Conservation (phyloP, 2,113 vertebrate species). For the Cephalopterus ornatus region DNA sequence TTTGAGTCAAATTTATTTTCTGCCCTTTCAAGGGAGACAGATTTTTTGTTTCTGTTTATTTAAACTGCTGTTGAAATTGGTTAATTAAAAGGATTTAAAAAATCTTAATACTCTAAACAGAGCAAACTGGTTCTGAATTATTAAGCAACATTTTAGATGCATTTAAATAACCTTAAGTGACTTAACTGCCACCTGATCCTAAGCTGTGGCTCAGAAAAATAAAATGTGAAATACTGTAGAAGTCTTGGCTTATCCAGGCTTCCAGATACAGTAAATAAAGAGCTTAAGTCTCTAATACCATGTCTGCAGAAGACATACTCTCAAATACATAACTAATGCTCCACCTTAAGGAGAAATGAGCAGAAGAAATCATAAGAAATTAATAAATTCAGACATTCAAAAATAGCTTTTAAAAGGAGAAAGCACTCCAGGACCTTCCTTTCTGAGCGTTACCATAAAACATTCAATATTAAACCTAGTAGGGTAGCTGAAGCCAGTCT, state of each 20-base stretch:
- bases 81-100: constrained; percentile 81
- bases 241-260: constrained; percentile 69
- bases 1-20: constrained; percentile 51
- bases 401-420: background rate
- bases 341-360: constrained; percentile 1
- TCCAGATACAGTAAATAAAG: constrained; percentile 80
- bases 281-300: constrained; percentile 70
- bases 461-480: background rate
- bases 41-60: constrained; percentile 66
- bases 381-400: background rate
- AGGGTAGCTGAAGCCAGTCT: background rate
- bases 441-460: background rate
- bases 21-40: constrained; percentile 54
- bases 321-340: constrained; percentile 57
- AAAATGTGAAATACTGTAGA: constrained; percentile 78
- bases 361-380: constrained; percentile 38
- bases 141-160: constrained; percentile 81
- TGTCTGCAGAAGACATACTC: constrained; percentile 45
- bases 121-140: constrained; percentile 83
- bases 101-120: constrained; percentile 79
- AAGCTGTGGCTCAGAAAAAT: constrained; percentile 77
- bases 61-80: constrained; percentile 76
- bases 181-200: constrained; percentile 80
- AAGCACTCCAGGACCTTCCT: background rate
- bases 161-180: constrained; percentile 81